Percentiles rank a stretch among this genome's conserved stretches.
phyloP scores from a whole-genome alignment of 2,797 vertebrate species.

The Acanthurus lineatus region DNA sequence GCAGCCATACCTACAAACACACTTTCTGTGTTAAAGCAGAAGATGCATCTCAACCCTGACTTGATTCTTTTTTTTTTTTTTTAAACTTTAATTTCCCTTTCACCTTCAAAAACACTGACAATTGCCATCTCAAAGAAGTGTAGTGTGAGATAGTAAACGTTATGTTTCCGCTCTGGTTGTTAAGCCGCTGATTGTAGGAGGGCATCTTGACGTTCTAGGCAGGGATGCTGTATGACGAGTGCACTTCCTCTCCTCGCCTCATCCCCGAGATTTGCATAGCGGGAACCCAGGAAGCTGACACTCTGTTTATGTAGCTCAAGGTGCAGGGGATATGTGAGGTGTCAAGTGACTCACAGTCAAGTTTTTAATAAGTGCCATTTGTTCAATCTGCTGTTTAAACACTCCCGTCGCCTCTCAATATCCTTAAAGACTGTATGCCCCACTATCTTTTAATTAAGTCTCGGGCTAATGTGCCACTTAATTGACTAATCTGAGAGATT shows the following conservation, averaged over 20 bases:
- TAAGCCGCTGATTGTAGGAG: slow-evolving; percentile 73
- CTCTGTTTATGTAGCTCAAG: slow-evolving; percentile 88
- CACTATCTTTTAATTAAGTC: slow-evolving; percentile 90
- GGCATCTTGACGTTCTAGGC: slow-evolving; percentile 75
- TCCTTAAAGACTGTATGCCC: slow-evolving; percentile 85
- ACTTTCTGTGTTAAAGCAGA: slow-evolving; percentile 31
- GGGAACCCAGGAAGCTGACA: slow-evolving; percentile 82
- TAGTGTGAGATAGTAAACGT: slow-evolving; percentile 32
- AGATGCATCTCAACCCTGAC: slow-evolving; percentile 30
- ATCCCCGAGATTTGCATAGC: slow-evolving; percentile 83
- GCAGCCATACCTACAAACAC: slow-evolving; percentile 35
- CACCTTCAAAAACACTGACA: slow-evolving; percentile 50
- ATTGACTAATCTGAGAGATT: slow-evolving; percentile 90
- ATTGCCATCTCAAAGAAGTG: slow-evolving; percentile 34
- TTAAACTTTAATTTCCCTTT: slow-evolving; percentile 32
- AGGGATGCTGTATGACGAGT: slow-evolving; percentile 68
- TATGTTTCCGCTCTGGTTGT: slow-evolving; percentile 56
- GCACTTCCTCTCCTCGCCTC: slow-evolving; percentile 66
- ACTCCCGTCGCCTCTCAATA: slow-evolving; percentile 79
- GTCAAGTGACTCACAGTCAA: slow-evolving; percentile 88
- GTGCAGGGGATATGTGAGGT: slow-evolving; percentile 83
- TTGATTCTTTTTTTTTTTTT: slow-evolving; percentile 18
- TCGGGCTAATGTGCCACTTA: slow-evolving; percentile 89
- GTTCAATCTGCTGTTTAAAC: slow-evolving; percentile 90
- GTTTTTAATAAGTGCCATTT: slow-evolving; percentile 90